A percentile compares a stretch with the other conserved stretches of the same genome.
These are phyloP conservation scores for Lipophrys pholis DNA, from an alignment of 2,113 vertebrate species.

Conservation along the genomic window DNA sequence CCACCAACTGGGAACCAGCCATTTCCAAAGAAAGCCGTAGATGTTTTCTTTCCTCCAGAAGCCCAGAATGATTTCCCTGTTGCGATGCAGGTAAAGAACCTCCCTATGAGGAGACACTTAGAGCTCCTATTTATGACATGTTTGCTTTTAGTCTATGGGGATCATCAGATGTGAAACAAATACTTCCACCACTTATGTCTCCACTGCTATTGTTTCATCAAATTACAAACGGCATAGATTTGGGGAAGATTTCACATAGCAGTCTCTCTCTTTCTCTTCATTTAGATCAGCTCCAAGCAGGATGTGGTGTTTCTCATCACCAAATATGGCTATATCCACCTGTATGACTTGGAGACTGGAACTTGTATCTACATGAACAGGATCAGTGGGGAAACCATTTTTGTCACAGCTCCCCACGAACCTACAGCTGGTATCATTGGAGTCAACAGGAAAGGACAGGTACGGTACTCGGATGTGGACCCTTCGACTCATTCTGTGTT, in stretches of 20 bases:
- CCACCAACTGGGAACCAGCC: slow-evolving; percentile 97
- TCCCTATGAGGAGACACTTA: background rate
- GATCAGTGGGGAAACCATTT: slow-evolving; percentile 99
- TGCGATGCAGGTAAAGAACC: slow-evolving; percentile 94
- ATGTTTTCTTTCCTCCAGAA: slow-evolving; percentile 99
- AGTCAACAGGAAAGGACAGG: slow-evolving; percentile 99
- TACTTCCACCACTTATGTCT: too few species aligned
- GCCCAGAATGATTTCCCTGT: slow-evolving; percentile 99
- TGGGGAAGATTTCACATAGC: background rate
- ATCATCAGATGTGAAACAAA: too few species aligned
- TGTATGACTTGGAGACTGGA: slow-evolving; percentile 98
- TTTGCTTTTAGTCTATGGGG: background rate
- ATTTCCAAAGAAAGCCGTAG: slow-evolving; percentile 99
- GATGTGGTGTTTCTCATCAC: slow-evolving; percentile 99
- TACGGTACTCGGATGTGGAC: slow-evolving; percentile 84
- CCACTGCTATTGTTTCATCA: too few species aligned
- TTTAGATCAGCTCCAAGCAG: slow-evolving; percentile 97
- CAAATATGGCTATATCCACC: slow-evolving; percentile 98
- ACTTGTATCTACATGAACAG: slow-evolving; percentile 99
- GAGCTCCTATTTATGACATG: background rate
- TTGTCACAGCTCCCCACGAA: slow-evolving; percentile 97
- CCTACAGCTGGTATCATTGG: slow-evolving; percentile 98
- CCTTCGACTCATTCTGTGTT: background rate
- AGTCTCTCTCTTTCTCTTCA: slow-evolving; percentile 14
- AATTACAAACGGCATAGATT: background rate